Percentiles rank a stretch among this genome's conserved stretches.
phyloP scores from a whole-genome alignment of 2,888 invertebrate species.

The Chirona hameri region DNA sequence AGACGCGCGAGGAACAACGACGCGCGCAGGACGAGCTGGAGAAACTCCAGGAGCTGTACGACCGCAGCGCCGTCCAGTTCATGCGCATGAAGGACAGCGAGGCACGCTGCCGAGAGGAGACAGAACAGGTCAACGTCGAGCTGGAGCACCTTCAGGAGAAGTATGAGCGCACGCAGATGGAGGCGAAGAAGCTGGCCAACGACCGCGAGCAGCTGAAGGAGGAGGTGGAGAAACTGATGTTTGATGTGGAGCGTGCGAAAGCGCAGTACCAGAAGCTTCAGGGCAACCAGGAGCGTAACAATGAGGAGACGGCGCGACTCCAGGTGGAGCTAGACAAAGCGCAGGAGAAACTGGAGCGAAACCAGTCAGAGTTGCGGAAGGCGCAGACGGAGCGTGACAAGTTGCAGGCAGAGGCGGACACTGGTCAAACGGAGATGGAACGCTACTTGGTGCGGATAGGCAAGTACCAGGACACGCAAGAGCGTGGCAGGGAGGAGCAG shows the following conservation, averaged over 20 bases:
- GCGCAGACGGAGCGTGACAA: conserved; percentile 73
- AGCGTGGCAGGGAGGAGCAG: conserved; percentile 64
- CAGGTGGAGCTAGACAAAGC: conserved; percentile 87
- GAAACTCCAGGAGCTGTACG: conserved; percentile 82
- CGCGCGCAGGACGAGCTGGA: conserved; percentile 82
- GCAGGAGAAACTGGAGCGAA: conserved; percentile 84
- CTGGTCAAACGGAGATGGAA: conserved; percentile 73
- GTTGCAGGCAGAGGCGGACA: conserved; percentile 66
- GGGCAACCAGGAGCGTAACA: conserved; percentile 78
- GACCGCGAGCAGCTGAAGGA: conserved; percentile 45
- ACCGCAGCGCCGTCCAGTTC: conserved; percentile 77
- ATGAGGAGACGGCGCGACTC: conserved; percentile 81
- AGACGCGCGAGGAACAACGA: conserved; percentile 77
- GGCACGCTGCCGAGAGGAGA: conserved; percentile 78
- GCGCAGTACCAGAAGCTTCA: conserved; percentile 80
- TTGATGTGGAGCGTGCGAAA: conserved; percentile 80
- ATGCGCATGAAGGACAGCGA: conserved; percentile 83
- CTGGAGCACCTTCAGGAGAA: conserved; percentile 82
- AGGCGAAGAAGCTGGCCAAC: conserved; percentile 64
- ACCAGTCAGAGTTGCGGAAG: conserved; percentile 73
- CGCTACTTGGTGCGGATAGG: conserved; percentile 67
- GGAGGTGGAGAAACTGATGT: conserved; percentile 44
- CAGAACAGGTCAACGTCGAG: conserved; percentile 71
- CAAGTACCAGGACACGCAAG: conserved; percentile 63
- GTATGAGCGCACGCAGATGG: conserved; percentile 84